Base-by-base conservation (phyloP, 2,888 invertebrate species). In the Cryptosula pallasiana region DNA sequence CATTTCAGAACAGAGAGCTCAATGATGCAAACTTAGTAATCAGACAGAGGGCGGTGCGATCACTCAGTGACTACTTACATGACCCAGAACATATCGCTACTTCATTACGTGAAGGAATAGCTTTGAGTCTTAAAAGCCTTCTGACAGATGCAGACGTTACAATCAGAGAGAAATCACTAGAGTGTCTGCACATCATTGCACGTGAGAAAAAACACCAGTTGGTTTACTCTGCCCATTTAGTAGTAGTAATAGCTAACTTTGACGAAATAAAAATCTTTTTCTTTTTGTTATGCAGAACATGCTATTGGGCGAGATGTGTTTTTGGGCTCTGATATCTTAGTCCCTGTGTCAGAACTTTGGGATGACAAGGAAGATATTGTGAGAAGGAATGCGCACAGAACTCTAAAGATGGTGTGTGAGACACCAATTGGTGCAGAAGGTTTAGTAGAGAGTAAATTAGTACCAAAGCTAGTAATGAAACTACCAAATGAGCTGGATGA, bases 31-130 rank as follows among this genome's bases (percentile, higher is more conserved):
- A 75, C 13, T 76, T 85, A 1, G 73, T 84, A 25, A 78, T 79
- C 0, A 73, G 83, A 35, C 85, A 85, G 76, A 75, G 83, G 72
- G 82, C 84, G 55, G 79, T 85, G n/a, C 81, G 81, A 81, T 80
- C 84, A 69, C 76, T 85, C 34, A 82, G 83, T 78, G 84, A 85
- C 71, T 81, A 84, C 74, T 76, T 85, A 16, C 85, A 85, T 77
- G 85, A 85, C 73, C 83, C 84, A 27, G 85, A 85, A 75, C 81
- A 85, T 74, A 83, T 85, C 71, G 80, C 83, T 69, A 81, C 78
- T 70, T 81, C 84, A 35, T 74, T 84, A 16, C 77, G 77, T 75
- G 78, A 78, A 76, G 83, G 80, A 35, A 82, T 83, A 72, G 78
- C 78, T 20, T 74, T 75, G 35, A 82, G 82, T 76, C 75, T 84